Conservation (phyloP, 1,140 invertebrate species). For the Anastatus disparis region DNA sequence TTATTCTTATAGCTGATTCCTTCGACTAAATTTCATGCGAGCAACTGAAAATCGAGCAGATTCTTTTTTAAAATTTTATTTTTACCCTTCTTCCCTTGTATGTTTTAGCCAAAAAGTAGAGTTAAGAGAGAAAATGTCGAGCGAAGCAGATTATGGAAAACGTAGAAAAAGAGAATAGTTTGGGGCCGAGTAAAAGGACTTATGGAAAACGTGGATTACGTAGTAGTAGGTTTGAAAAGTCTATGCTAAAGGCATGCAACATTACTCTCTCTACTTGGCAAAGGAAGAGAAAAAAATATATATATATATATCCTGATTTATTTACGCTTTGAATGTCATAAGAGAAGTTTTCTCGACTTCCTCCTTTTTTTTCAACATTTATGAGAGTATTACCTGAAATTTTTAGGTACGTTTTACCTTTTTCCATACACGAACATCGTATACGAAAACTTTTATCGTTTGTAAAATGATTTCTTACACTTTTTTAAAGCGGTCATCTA, state of each 20-base stretch:
- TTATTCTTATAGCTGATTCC: no score
- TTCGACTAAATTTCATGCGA: no score
- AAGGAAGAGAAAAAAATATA: no score
- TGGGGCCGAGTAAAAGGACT: constrained; percentile 30
- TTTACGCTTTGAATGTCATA: constrained; percentile 18
- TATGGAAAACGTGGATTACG: constrained; percentile 36
- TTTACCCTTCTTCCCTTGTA: neutral
- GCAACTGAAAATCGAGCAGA: no score
- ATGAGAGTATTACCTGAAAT: neutral
- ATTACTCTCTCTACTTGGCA: no score
- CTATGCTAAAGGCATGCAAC: neutral
- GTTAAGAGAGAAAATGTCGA: constrained; percentile 31
- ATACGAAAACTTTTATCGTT: no score
- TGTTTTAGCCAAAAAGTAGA: neutral
- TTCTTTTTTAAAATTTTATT: no score
- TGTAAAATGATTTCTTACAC: no score
- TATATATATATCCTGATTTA: constrained; percentile 37
- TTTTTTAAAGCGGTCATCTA: no score
- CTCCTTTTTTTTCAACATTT: neutral
- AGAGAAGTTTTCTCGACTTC: neutral
- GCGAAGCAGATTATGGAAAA: constrained; percentile 38
- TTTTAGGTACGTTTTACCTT: neutral
- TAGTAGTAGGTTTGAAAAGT: neutral
- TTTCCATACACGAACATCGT: no score
- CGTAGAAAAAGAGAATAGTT: constrained; percentile 34